Evolutionary conservation across 1,140 invertebrate genomes (phyloP).

Genomic region (Steinernema khuongi): DNA sequence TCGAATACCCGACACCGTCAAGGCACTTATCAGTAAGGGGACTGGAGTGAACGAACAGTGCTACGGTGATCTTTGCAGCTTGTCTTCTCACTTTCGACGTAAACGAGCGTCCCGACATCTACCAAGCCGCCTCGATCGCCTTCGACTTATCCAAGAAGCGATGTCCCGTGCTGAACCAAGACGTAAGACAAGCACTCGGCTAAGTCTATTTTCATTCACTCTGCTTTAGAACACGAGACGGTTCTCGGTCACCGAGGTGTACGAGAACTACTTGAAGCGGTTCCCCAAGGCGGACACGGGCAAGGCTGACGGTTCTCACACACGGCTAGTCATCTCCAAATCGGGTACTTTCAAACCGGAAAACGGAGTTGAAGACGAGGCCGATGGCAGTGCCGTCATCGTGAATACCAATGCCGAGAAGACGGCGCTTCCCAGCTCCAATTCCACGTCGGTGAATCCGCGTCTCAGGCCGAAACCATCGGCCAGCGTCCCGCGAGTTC

Average conservation of each 20-base stretch:
- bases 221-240: constrained; percentile 10
- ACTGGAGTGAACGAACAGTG: not conserved
- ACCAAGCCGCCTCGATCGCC: constrained; percentile 48
- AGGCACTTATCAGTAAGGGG: constrained; percentile 54
- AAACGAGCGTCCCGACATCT: constrained; percentile 51
- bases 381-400: constrained; percentile 42
- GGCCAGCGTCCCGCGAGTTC: constrained; percentile 33
- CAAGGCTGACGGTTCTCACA: constrained; percentile 4
- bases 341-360: constrained; percentile 19
- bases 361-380: constrained; percentile 16
- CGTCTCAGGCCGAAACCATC: constrained; percentile 53
- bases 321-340: constrained; percentile 30
- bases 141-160: constrained; percentile 44
- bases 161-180: constrained; percentile 54
- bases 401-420: constrained; percentile 41
- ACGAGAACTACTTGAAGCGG: not conserved
- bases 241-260: constrained; percentile 9
- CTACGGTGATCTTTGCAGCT: constrained; percentile 10
- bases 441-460: constrained; percentile 57
- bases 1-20: constrained; percentile 43
- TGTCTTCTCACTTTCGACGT: constrained; percentile 27
- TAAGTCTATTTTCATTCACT: not conserved
- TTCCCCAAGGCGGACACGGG: not conserved
- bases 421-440: constrained; percentile 21
- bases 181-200: constrained; percentile 39